Evolutionary conservation across 2,113 vertebrate species (phyloP), one percentile per base, ranked within the genome.

Genomic region (Eulacestoma nigropectus): DNA sequence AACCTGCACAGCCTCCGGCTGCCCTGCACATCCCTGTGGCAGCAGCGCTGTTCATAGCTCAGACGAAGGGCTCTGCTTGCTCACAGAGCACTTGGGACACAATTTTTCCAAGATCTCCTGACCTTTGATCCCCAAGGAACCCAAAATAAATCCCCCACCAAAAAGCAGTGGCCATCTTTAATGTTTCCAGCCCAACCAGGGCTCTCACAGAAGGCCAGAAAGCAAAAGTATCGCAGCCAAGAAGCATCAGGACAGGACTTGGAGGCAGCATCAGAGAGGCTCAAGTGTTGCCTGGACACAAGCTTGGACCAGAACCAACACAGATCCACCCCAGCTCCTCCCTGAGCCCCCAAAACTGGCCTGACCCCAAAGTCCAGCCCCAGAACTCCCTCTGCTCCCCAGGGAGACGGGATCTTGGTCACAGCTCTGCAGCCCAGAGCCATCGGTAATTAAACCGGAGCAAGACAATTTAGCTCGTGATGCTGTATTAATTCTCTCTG

Each of bases 241-340:
- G 49, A 37, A 53, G 19, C 59, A 53, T 5, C 67, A 73, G 50
- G 50, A 42, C 26, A 46, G n/a, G 33, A 16, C 56, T 55, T 5
- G 12, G 52, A 60, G 29, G 33, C 0, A 1, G 65, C 67, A 55
- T 17, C 65, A 56, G 82, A 63, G 42, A 32, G 56, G 15, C 27
- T 11, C 76, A 42, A 32, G 39, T 0, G 5, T 4, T 52, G 29
- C 29, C 64, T 16, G 41, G 85, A 26, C 41, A 64, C 69, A 52
- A n/a, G 23, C 35, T 87, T 33, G 55, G 69, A 39, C 22, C 64
- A 90, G 47, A 67, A 82, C 37, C n/a, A 87, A 16, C 39, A 49
- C 0, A 0, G 47, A 3, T 16, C 30, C 25, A 44, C 33, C 59
- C 20, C 19, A 9, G 0, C 4, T 46, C 67, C 32, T 30, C 32